These are phyloP conservation scores for Corvus moneduloides DNA, from an alignment of 2,113 vertebrate species.

Conservation along the genomic window DNA sequence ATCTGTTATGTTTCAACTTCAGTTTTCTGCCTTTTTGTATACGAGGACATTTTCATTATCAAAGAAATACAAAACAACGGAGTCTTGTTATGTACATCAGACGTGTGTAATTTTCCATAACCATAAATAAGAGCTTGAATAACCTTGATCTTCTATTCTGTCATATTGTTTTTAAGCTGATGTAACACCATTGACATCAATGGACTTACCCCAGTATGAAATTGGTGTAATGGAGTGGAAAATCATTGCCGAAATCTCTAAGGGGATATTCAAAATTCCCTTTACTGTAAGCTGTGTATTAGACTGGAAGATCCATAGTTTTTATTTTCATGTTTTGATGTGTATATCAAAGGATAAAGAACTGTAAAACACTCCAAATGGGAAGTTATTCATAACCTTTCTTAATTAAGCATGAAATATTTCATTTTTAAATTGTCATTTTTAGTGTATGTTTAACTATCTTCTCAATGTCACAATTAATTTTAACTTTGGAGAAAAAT, in stretches of 20 bases:
- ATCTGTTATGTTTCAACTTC: constrained; percentile 50
- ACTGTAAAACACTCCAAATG: constrained; percentile 47
- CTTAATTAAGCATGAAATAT: constrained; percentile 69
- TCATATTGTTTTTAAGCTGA: constrained; percentile 63
- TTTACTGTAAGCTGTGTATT: constrained; percentile 45
- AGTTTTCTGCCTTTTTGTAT: constrained; percentile 25
- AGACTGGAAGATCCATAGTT: constrained; percentile 50
- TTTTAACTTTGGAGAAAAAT: constrained; percentile 56
- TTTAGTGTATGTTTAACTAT: constrained; percentile 61
- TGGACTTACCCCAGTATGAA: constrained; percentile 59
- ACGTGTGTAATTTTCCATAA: constrained; percentile 58
- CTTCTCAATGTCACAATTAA: constrained; percentile 61
- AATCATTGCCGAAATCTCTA: constrained; percentile 62
- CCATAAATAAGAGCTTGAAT: constrained; percentile 60
- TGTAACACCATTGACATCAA: constrained; percentile 64
- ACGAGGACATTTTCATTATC: constrained; percentile 25
- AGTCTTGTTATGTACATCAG: constrained; percentile 33
- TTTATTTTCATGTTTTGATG: constrained; percentile 62
- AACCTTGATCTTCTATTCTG: constrained; percentile 63
- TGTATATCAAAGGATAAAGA: constrained; percentile 52
- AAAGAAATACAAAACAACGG: constrained; percentile 29
- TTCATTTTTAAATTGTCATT: constrained; percentile 65
- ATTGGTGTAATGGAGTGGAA: constrained; percentile 68
- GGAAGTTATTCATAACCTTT: constrained; percentile 58
- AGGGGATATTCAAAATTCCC: constrained; percentile 54